phyloP scores from a whole-genome alignment of 2,888 invertebrate species.

The Leptopterna dolabrata region DNA sequence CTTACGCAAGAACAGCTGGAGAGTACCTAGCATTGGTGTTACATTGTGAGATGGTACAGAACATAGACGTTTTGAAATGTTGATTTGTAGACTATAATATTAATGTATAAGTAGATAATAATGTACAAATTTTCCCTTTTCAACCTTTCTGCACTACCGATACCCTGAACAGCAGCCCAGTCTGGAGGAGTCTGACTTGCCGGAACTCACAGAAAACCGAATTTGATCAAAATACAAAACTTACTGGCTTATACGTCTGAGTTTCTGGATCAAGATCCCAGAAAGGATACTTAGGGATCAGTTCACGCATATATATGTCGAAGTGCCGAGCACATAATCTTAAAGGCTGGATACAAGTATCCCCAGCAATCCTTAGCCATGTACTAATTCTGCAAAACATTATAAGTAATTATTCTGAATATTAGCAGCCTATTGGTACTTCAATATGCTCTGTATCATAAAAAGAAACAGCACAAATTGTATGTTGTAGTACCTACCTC shows the following conservation, averaged over 20 bases:
- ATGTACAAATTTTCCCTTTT: no score
- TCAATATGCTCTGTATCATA: background rate
- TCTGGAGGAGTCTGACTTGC: no score
- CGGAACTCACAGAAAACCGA: background rate
- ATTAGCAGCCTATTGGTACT: background rate
- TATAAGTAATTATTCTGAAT: background rate
- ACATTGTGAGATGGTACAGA: no score
- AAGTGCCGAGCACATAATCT: slow-evolving; percentile 14
- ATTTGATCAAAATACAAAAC: background rate
- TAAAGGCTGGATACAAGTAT: background rate
- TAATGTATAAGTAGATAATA: no score
- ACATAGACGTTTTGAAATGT: no score
- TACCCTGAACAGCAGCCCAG: no score
- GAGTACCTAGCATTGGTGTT: no score
- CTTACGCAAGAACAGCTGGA: no score
- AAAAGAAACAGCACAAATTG: no score
- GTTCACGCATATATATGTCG: background rate
- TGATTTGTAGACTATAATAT: no score
- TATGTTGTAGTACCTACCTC: background rate
- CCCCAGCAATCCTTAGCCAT: background rate
- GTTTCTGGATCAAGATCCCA: slow-evolving; percentile 12
- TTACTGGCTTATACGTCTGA: slow-evolving; percentile 5
- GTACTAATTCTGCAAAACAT: background rate
- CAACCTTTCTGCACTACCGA: no score
- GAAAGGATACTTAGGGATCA: slow-evolving; percentile 13